Conservation (phyloP, 2,113 vertebrate genomes). For the Rhinoderma darwinii region DNA sequence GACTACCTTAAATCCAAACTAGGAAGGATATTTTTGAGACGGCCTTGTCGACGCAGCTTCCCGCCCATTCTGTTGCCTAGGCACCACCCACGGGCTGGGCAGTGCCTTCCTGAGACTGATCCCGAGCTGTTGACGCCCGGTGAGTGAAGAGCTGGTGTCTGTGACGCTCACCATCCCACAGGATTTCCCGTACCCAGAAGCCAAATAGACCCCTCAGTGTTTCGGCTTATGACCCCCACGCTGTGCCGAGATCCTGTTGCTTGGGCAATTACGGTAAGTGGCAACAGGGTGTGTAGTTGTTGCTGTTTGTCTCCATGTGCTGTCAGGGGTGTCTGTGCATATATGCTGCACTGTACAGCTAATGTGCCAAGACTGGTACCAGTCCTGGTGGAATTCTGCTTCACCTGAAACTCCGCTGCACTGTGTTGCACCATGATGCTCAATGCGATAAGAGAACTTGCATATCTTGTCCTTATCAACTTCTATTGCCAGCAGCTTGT, state of each 20-base stretch:
- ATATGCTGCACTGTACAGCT: too few relatives aligned
- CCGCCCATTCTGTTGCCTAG: conserved; percentile 61
- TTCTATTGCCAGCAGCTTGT: not conserved
- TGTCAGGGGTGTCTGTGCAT: too few relatives aligned
- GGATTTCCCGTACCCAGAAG: not conserved
- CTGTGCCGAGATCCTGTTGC: not conserved
- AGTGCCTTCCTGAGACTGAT: conserved; percentile 51
- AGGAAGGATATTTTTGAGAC: not conserved
- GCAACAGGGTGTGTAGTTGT: not conserved
- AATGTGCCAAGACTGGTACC: too few relatives aligned
- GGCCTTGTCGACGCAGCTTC: too few relatives aligned
- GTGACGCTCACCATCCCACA: not conserved
- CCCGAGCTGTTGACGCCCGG: conserved; percentile 28
- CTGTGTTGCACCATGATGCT: not conserved
- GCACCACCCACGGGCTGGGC: conserved; percentile 55
- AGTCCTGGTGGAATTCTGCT: too few relatives aligned
- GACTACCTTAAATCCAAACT: not conserved
- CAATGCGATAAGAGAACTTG: not conserved
- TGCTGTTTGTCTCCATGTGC: not conserved
- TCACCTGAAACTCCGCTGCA: too few relatives aligned
- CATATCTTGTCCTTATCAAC: not conserved
- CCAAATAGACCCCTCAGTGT: not conserved
- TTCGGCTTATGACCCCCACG: too few relatives aligned
- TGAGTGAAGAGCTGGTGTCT: conserved; percentile 14
- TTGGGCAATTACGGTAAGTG: conserved; percentile 32